Evolutionary conservation across 1,140 invertebrate genomes (phyloP).

Genomic region (Leptestheria dahalacensis): DNA sequence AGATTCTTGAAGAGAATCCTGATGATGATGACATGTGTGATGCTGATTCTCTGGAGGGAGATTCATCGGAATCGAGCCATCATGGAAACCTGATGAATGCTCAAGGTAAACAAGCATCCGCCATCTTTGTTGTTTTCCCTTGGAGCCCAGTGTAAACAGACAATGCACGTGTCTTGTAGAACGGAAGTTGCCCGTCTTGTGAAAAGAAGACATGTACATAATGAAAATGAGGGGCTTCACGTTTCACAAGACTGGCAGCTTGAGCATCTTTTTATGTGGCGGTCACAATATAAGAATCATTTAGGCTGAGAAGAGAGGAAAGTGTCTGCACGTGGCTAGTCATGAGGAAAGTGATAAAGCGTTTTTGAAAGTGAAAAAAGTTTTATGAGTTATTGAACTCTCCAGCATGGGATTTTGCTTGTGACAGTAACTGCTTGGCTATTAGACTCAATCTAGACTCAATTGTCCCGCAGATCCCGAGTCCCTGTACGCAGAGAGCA

Average conservation of each 20-base stretch:
- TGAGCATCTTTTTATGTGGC: not conserved
- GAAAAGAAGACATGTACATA: not conserved
- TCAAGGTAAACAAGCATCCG: not conserved
- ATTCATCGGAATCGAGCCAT: not conserved
- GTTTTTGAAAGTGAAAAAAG: no score
- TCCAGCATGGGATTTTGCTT: no score
- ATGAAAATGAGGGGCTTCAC: conserved; percentile 3
- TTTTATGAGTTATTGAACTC: no score
- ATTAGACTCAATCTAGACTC: not conserved
- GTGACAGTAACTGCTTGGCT: no score
- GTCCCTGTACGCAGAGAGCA: not conserved
- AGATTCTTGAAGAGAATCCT: conserved; percentile 1
- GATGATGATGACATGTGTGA: conserved; percentile 4
- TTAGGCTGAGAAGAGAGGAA: not conserved
- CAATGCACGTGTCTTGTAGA: not conserved
- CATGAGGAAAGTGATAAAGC: not conserved
- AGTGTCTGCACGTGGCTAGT: not conserved
- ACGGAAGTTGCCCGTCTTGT: not conserved
- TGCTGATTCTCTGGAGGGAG: conserved; percentile 11
- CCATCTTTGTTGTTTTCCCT: not conserved
- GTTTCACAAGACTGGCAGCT: no score
- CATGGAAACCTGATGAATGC: no score
- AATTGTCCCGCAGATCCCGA: not conserved
- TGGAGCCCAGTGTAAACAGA: not conserved
- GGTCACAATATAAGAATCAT: not conserved